phyloP scores from a whole-genome alignment of 2,797 vertebrate species.

The Gobio occitaniae region DNA sequence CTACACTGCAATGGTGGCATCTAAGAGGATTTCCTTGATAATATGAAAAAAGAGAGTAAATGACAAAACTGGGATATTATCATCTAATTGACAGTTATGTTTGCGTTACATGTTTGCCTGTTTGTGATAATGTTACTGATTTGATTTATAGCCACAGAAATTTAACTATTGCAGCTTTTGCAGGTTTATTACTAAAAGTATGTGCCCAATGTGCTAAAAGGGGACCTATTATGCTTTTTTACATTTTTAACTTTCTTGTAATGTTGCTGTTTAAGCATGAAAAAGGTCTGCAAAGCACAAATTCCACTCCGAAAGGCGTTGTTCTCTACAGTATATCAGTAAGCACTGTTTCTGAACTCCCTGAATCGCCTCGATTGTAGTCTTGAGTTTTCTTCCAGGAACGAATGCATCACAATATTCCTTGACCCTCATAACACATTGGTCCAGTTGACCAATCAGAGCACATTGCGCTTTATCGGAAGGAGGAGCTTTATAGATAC shows the following conservation, averaged over 20 bases:
- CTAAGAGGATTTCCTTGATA: conserved; percentile 37
- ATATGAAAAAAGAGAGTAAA: conserved; percentile 23
- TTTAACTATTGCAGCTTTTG: not conserved
- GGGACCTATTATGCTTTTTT: no score
- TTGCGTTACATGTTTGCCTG: conserved; percentile 16
- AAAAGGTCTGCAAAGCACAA: no score
- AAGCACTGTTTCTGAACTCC: not conserved
- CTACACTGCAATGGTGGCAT: conserved; percentile 48
- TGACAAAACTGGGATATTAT: conserved; percentile 26
- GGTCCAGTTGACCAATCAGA: not conserved
- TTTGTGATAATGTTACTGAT: not conserved
- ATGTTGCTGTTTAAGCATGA: not conserved
- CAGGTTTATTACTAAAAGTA: not conserved
- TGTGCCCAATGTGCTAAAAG: not conserved
- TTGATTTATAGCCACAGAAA: conserved; percentile 2
- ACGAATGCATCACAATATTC: not conserved
- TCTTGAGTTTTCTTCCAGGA: not conserved
- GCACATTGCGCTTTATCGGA: not conserved
- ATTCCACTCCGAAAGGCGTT: not conserved
- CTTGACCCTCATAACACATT: not conserved
- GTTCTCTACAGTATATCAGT: not conserved
- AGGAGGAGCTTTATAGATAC: not conserved
- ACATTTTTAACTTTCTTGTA: not conserved
- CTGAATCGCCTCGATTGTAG: not conserved
- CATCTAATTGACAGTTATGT: conserved; percentile 30